These are phyloP conservation scores for Lophotriccus pileatus DNA, from an alignment of 2,797 vertebrate genomes.

Conservation along the genomic window DNA sequence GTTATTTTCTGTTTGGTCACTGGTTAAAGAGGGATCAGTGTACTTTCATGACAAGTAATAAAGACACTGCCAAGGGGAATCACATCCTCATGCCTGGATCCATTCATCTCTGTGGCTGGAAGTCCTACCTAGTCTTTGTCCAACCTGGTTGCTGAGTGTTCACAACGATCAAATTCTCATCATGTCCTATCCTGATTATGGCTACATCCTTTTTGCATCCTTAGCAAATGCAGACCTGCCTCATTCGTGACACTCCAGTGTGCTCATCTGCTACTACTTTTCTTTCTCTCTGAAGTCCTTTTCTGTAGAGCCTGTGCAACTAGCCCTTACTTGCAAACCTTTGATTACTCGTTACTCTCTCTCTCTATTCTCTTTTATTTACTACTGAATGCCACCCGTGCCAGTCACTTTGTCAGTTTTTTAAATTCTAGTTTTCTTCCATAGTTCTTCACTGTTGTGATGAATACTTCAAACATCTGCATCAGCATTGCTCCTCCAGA, in stretches of 20 bases:
- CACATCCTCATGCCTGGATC: not conserved
- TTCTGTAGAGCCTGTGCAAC: not conserved
- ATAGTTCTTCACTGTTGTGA: not conserved
- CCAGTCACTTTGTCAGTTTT: not conserved
- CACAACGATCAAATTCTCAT: not conserved
- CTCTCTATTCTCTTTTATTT: not conserved
- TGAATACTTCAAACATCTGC: not conserved
- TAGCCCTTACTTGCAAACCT: not conserved
- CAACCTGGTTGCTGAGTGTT: not conserved
- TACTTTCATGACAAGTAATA: not conserved
- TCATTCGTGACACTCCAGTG: not conserved
- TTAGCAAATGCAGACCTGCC: not conserved
- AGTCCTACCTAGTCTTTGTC: not conserved
- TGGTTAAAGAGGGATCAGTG: not conserved
- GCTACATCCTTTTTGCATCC: not conserved
- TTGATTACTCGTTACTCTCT: not conserved
- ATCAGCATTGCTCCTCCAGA: not conserved
- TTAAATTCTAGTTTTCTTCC: not conserved
- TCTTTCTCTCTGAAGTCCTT: not conserved
- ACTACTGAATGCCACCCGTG: not conserved
- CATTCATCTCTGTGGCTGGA: not conserved
- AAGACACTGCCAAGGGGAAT: not conserved
- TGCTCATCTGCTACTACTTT: not conserved
- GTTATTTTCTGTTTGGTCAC: not conserved
- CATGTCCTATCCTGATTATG: not conserved